A percentile compares a stretch with the other conserved stretches of the same genome.
These are phyloP conservation scores for Anisognathus igniventris DNA, from an alignment of 2,797 vertebrate genomes.

Conservation along the genomic window DNA sequence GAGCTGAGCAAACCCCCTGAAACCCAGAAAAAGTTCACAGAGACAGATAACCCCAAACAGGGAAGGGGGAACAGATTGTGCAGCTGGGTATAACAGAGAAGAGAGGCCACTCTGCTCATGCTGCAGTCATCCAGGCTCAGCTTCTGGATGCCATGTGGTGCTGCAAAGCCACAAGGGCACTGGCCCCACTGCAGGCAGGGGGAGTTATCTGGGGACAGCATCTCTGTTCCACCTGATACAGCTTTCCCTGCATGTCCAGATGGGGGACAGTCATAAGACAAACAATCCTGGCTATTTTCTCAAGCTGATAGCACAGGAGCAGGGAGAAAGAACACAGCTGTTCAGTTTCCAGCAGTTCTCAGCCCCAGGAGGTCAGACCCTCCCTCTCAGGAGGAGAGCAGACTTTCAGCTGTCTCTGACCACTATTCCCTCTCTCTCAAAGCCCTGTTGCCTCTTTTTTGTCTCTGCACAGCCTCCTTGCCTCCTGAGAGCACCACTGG, in stretches of 20 bases:
- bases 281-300: conserved; percentile 22
- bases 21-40: neutral
- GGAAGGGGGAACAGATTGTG: neutral
- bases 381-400: neutral
- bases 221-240: neutral
- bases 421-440: neutral
- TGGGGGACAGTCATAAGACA: neutral
- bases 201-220: neutral
- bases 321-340: conserved; percentile 4
- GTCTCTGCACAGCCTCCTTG: neutral
- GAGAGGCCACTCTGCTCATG: neutral
- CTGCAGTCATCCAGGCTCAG: neutral
- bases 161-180: neutral
- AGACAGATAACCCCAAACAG: neutral
- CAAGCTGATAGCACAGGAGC: neutral
- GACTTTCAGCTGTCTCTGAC: neutral
- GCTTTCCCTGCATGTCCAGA: neutral
- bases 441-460: neutral
- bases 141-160: neutral
- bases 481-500: neutral
- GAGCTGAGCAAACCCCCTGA: neutral
- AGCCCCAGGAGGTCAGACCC: neutral
- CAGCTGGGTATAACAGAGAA: neutral
- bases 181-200: rapidly evolving
- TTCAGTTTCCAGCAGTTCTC: neutral